phyloP scores from a whole-genome alignment of 1,140 invertebrate genomes.

The Cepaea nemoralis region DNA sequence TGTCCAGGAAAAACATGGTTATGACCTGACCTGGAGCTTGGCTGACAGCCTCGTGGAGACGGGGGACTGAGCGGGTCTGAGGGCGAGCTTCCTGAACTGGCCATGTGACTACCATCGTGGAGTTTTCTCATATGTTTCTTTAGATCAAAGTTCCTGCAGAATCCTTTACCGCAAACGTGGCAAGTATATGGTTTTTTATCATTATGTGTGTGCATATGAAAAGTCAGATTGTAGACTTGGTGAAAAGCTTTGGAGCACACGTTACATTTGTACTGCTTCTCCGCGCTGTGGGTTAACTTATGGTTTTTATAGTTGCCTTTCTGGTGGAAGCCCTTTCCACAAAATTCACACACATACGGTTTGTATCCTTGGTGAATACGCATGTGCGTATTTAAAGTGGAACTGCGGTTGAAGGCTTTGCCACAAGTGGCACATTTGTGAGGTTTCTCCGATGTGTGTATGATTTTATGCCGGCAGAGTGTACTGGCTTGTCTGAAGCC shows the following conservation, averaged over 20 bases:
- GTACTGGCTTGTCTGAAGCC: constrained; percentile 98
- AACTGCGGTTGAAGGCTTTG: constrained; percentile 97
- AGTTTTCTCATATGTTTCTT: constrained; percentile 98
- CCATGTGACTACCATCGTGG: constrained; percentile 74
- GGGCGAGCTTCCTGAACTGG: constrained; percentile 17
- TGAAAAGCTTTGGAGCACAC: constrained; percentile 98
- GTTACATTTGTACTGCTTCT: constrained; percentile 94
- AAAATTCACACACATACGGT: constrained; percentile 85
- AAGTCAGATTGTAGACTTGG: constrained; percentile 98
- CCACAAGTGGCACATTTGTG: constrained; percentile 90
- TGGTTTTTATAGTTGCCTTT: constrained; percentile 99
- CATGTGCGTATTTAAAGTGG: constrained; percentile 96
- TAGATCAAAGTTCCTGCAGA: constrained; percentile 97
- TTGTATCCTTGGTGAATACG: constrained; percentile 96
- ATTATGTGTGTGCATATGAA: constrained; percentile 99
- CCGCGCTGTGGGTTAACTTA: constrained; percentile 94
- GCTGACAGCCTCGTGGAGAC: constrained; percentile 22
- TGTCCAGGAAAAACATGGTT: constrained; percentile 12
- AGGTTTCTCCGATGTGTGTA: constrained; percentile 94
- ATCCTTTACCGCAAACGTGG: constrained; percentile 93
- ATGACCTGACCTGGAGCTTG: not conserved
- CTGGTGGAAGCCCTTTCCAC: constrained; percentile 92
- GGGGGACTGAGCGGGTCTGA: constrained; percentile 10
- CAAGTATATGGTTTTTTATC: constrained; percentile 98
- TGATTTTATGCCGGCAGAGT: constrained; percentile 97